Conservation (phyloP, 2,797 vertebrate genomes). For the Rhinoraja longicauda region DNA sequence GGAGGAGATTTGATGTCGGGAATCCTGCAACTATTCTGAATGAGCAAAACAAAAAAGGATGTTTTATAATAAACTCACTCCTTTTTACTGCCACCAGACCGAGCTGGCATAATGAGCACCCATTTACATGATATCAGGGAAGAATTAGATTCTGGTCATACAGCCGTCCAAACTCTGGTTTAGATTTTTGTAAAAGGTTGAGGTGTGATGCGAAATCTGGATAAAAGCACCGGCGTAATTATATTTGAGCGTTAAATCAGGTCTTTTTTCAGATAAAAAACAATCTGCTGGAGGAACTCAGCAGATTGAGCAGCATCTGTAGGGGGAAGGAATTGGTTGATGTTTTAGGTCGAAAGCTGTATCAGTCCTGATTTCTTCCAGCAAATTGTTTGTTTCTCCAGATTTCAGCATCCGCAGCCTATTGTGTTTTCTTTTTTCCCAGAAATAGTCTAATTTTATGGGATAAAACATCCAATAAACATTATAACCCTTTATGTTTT, state of each 20-base stretch:
- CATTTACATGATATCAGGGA: background rate
- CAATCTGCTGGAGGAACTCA: no score
- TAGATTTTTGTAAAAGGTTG: background rate
- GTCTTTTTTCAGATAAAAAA: background rate
- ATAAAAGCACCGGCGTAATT: background rate
- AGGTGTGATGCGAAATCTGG: no score
- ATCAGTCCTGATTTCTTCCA: no score
- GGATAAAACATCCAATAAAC: background rate
- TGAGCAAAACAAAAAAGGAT: background rate
- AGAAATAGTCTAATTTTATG: no score
- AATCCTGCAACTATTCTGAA: background rate
- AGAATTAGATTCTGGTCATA: background rate
- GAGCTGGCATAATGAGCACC: background rate
- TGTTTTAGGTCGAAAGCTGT: no score
- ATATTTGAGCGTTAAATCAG: background rate
- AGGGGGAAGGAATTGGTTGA: no score
- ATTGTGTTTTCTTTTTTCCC: no score
- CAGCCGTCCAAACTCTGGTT: background rate
- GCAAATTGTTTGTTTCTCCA: no score
- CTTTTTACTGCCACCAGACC: background rate
- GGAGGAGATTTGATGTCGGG: background rate
- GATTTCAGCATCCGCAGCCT: no score
- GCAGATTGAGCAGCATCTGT: no score
- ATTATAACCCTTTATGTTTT: background rate
- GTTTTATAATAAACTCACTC: background rate